Conservation (phyloP, 2,797 vertebrate species). For the Trachurus trachurus region DNA sequence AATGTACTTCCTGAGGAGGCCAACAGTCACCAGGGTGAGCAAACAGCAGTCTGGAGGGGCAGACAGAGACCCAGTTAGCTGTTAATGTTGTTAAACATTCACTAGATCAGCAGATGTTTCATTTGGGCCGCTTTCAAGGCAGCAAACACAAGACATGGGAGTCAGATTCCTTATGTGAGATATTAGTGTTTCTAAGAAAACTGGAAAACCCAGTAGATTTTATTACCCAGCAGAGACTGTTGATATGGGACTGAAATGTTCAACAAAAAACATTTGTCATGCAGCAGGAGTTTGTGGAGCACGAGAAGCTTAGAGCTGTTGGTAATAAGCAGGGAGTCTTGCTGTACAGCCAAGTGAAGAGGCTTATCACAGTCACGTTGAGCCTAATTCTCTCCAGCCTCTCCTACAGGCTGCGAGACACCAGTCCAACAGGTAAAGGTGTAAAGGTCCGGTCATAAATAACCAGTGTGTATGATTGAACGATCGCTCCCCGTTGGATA, state of each 20-base stretch:
- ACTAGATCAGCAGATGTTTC: conserved; percentile 19
- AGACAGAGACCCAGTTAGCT: conserved; percentile 53
- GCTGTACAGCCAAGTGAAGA: conserved; percentile 25
- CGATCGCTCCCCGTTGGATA: not conserved
- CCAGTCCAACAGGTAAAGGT: conserved; percentile 33
- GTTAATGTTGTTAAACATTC: conserved; percentile 36
- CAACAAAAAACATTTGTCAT: not conserved
- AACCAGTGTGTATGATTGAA: conserved; percentile 14
- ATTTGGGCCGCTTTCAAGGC: not conserved
- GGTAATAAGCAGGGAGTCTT: conserved; percentile 17
- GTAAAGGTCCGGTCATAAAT: conserved; percentile 23
- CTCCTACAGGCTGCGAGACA: conserved; percentile 1
- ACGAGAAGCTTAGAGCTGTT: conserved; percentile 27
- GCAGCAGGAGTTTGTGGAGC: conserved; percentile 18
- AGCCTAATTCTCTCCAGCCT: conserved; percentile 37
- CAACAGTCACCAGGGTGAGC: conserved; percentile 89
- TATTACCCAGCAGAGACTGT: not conserved
- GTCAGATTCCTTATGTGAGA: not conserved
- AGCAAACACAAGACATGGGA: not conserved
- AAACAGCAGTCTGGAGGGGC: conserved; percentile 86
- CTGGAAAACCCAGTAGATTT: not conserved
- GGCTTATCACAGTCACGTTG: conserved; percentile 47
- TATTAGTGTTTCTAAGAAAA: not conserved
- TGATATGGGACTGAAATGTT: not conserved
- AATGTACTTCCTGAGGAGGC: conserved; percentile 91